Conservation (phyloP, 2,113 vertebrate genomes). For the Galeopterus variegatus region DNA sequence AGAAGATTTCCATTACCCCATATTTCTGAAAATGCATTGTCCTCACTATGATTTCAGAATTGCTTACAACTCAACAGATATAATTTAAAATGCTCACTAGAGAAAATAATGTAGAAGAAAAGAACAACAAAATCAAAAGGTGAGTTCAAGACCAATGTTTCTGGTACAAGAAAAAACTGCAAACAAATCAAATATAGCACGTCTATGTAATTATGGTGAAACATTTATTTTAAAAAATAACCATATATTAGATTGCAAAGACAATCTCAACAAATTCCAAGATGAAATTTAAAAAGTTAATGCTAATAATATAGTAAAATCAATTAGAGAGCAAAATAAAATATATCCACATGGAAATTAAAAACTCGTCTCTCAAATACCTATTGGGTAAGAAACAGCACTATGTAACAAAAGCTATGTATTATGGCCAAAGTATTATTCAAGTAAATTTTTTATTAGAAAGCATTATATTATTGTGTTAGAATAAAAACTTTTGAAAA, state of each 20-base stretch:
- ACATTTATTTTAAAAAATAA: not conserved
- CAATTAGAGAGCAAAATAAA: not conserved
- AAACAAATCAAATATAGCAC: not conserved
- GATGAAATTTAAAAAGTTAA: not conserved
- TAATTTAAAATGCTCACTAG: not conserved
- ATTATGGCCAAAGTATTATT: not conserved
- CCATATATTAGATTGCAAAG: not conserved
- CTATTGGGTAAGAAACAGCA: not conserved
- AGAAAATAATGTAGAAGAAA: not conserved
- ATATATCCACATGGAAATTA: not conserved
- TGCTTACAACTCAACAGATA: not conserved
- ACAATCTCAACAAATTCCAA: not conserved
- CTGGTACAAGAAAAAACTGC: not conserved
- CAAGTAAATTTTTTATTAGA: slow-evolving; percentile 21
- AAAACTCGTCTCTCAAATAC: not conserved
- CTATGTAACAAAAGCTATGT: not conserved
- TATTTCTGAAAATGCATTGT: too few species aligned
- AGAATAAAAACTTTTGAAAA: not conserved
- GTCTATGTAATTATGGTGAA: not conserved
- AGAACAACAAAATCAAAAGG: not conserved
- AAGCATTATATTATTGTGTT: not conserved
- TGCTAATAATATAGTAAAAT: not conserved
- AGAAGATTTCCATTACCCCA: not conserved
- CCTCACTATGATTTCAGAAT: not conserved
- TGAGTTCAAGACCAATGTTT: not conserved